Conservation (phyloP, 2,113 vertebrate species). For the Jaculus jaculus region DNA sequence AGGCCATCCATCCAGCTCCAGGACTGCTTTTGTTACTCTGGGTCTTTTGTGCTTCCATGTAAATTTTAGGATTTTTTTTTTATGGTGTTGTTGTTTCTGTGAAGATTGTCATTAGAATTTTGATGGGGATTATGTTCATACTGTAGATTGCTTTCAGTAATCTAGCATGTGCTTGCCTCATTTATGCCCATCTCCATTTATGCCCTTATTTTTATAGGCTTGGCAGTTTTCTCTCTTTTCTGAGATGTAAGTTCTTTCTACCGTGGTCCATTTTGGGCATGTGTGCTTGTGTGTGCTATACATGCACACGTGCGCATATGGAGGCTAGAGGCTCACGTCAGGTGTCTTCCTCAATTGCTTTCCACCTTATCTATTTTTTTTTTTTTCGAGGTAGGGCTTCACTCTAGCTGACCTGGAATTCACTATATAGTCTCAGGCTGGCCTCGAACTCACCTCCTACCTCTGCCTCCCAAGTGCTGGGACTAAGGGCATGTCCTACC, state of each 20-base stretch:
- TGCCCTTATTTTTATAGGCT: not conserved
- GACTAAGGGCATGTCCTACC: no score
- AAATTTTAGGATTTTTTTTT: not conserved
- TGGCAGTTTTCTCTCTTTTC: not conserved
- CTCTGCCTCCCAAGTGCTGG: no score
- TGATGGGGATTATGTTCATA: not conserved
- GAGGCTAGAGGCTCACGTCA: no score
- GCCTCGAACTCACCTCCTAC: no score
- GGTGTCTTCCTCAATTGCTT: no score
- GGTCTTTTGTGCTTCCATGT: not conserved
- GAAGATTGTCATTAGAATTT: not conserved
- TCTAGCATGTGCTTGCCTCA: not conserved
- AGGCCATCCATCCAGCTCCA: no score
- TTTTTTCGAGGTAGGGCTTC: no score
- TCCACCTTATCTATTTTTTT: no score
- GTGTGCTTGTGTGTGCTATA: no score
- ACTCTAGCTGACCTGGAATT: no score
- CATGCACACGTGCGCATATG: no score
- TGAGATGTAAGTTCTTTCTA: not conserved
- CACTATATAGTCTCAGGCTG: no score
- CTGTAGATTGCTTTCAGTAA: not conserved
- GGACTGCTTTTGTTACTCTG: not conserved
- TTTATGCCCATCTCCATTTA: not conserved
- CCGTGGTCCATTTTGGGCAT: not conserved
- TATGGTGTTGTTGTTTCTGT: not conserved